Evolutionary conservation across 2,797 vertebrate species (phyloP).

Genomic region (Numenius phaeopus): DNA sequence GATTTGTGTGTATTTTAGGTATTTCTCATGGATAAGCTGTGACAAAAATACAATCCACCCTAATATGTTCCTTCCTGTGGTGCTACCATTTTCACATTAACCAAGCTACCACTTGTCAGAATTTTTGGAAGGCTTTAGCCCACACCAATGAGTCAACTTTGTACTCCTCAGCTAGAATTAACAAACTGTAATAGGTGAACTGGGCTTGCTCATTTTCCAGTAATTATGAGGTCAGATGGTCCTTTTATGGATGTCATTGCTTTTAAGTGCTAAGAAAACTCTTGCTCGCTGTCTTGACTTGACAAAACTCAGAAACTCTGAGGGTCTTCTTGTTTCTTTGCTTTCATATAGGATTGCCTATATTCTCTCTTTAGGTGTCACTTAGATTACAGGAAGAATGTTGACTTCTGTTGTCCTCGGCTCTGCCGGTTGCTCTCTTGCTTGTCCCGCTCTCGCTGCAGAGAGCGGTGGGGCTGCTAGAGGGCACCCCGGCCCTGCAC

Average conservation of each 20-base stretch:
- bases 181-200: neutral
- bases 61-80: neutral
- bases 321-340: neutral
- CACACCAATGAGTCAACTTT: neutral
- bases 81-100: neutral
- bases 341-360: neutral
- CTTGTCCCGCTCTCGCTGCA: rapidly evolving
- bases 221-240: neutral
- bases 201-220: neutral
- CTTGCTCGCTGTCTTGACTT: neutral
- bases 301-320: neutral
- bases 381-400: rapidly evolving
- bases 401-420: rapidly evolving
- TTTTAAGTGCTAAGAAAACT: neutral
- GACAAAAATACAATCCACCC: neutral
- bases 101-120: neutral
- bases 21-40: neutral
- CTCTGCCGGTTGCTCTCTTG: rapidly evolving
- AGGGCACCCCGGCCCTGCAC: neutral
- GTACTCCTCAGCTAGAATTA: neutral
- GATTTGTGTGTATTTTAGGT: neutral
- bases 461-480: neutral
- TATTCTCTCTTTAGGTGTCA: neutral
- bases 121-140: neutral
- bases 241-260: neutral